A percentile compares a stretch with the other conserved stretches of the same genome.
Conservation (phyloP, 2,113 vertebrate genomes). For the Eidolon helvum region DNA sequence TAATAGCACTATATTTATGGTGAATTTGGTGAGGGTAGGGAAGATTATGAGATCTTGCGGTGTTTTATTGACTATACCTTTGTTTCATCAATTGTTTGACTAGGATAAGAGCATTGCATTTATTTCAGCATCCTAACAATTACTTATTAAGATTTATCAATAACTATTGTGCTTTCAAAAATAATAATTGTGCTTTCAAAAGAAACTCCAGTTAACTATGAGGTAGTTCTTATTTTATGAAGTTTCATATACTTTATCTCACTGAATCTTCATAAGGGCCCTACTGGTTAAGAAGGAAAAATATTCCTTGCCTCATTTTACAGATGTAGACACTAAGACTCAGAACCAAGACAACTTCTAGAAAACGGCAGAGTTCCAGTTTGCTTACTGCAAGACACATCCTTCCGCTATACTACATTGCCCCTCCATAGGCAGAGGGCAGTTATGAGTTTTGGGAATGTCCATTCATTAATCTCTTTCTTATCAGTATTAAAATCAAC, state of each 20-base stretch:
- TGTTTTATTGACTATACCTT: background rate
- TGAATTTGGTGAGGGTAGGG: background rate
- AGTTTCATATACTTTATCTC: conserved; percentile 14
- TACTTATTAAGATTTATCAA: background rate
- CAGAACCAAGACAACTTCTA: background rate
- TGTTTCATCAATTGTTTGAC: background rate
- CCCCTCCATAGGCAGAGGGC: background rate
- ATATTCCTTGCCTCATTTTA: background rate
- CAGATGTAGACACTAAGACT: background rate
- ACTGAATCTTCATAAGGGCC: background rate
- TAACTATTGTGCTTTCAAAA: background rate
- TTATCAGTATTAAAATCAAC: conserved; percentile 38
- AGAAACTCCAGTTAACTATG: background rate
- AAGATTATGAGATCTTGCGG: background rate
- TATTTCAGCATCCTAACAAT: background rate
- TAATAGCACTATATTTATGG: background rate
- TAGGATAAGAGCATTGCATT: background rate
- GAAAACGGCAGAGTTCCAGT: background rate
- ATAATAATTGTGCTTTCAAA: background rate
- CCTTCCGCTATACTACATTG: background rate
- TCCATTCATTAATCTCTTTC: background rate
- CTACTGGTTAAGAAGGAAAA: background rate
- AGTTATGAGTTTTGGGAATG: background rate
- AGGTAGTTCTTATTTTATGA: background rate
- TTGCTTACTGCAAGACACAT: background rate